A percentile compares a stretch with the other conserved stretches of the same genome.
These are phyloP conservation scores for Corella eumyota DNA, from an alignment of 23 tunicate species.

Conservation along the genomic window DNA sequence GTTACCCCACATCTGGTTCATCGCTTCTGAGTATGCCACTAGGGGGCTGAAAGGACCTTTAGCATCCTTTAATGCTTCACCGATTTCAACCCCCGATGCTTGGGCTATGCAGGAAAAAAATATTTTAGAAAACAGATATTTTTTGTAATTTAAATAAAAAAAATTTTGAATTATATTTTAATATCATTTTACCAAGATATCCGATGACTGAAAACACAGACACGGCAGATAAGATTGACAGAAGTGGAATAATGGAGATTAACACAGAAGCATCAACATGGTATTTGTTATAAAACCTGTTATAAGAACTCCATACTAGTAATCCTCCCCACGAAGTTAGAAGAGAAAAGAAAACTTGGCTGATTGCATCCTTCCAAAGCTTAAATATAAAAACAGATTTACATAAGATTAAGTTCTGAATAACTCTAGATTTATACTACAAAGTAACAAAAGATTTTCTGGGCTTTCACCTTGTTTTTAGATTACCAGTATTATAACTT, in stretches of 20 bases:
- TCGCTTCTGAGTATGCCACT: constrained; percentile 60
- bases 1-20: constrained; percentile 86
- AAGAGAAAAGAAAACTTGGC: constrained; percentile 74
- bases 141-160: not conserved
- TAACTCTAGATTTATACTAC: not conserved
- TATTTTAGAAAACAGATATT: not conserved
- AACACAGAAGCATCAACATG: constrained; percentile 67
- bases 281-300: constrained; percentile 84
- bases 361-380: constrained; percentile 91
- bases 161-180: not conserved
- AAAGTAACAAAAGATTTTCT: not conserved
- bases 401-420: too few species aligned
- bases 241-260: constrained; percentile 41
- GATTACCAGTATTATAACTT: too few species aligned
- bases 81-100: constrained; percentile 4
- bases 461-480: too few species aligned
- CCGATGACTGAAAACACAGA: constrained; percentile 66
- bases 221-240: constrained; percentile 38
- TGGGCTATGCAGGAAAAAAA: too few species aligned
- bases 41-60: constrained; percentile 55
- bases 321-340: constrained; percentile 78
- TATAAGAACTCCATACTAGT: constrained; percentile 81
- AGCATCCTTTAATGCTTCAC: constrained; percentile 19
- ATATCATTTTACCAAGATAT: constrained; percentile 9
- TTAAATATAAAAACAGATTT: not conserved